These are phyloP conservation scores for Axinella damicornis DNA, from an alignment of 37 sponge, comb jelly and placozoan genomes.

Conservation along the genomic window DNA sequence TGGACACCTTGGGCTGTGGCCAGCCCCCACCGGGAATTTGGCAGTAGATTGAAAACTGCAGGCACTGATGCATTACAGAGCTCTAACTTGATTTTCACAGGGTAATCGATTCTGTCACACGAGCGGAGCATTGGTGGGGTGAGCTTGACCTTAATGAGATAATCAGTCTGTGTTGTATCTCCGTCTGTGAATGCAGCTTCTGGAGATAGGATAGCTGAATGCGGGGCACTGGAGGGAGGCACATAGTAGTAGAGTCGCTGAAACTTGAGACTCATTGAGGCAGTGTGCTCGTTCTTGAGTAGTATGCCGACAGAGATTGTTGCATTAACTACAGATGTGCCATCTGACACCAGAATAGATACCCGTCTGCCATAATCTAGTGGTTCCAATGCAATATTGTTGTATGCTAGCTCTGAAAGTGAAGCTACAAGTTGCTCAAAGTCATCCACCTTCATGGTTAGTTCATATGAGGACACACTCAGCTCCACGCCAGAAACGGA, in stretches of 20 bases:
- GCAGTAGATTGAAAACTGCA: constrained; percentile 36
- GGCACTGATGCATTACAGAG: constrained; percentile 13
- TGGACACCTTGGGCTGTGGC: constrained; percentile 25
- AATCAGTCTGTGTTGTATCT: constrained; percentile 58
- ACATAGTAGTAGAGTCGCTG: constrained; percentile 45
- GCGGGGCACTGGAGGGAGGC: background rate
- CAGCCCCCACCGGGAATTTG: constrained; percentile 46
- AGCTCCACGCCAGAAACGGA: background rate
- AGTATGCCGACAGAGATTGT: constrained; percentile 3
- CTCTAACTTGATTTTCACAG: constrained; percentile 45
- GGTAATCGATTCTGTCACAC: constrained; percentile 52
- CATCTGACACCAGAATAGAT: constrained; percentile 23
- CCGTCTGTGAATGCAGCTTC: constrained; percentile 22
- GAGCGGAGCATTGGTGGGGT: constrained; percentile 23
- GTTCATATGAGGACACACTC: background rate
- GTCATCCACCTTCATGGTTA: background rate
- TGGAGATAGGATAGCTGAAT: background rate
- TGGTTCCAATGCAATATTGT: constrained; percentile 36
- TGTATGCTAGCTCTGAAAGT: constrained; percentile 19
- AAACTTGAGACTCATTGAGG: constrained; percentile 7
- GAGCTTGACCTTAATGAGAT: constrained; percentile 11
- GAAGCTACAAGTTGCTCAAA: background rate
- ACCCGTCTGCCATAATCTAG: background rate
- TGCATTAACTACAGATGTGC: background rate
- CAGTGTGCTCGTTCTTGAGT: constrained; percentile 41